These are phyloP conservation scores for Melanostoma mellinum DNA, from an alignment of 2,888 invertebrate genomes.

Conservation along the genomic window DNA sequence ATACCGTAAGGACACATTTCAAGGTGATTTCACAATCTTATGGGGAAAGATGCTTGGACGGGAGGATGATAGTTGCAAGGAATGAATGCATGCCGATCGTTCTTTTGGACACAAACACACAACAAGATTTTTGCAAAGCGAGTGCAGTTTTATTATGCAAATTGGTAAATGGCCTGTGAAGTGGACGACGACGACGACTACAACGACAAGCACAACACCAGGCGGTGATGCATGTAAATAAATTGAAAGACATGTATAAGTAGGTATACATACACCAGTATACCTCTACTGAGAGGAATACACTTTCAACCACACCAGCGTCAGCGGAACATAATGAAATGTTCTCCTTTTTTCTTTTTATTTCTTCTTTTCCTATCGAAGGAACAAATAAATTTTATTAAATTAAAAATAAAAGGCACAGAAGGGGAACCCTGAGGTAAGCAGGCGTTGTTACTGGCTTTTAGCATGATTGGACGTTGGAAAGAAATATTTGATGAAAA, in stretches of 20 bases:
- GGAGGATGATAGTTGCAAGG: conserved; percentile 2
- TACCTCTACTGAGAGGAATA: too few species aligned
- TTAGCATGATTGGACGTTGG: conserved; percentile 66
- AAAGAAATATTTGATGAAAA: conserved; percentile 60
- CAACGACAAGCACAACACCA: conserved; percentile 12
- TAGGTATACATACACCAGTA: conserved; percentile 31
- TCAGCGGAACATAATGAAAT: not conserved
- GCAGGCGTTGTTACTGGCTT: conserved; percentile 46
- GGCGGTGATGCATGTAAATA: conserved; percentile 72
- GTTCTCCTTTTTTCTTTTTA: not conserved
- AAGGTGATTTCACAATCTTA: conserved; percentile 72
- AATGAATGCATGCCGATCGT: conserved; percentile 56
- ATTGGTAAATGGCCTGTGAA: conserved; percentile 73
- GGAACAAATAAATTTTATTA: conserved; percentile 66
- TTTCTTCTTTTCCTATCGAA: conserved; percentile 9
- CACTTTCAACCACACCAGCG: conserved; percentile 30
- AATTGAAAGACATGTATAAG: conserved; percentile 59
- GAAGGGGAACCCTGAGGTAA: conserved; percentile 32
- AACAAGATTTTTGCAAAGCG: conserved; percentile 60
- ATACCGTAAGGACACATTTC: conserved; percentile 70
- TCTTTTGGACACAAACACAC: conserved; percentile 28
- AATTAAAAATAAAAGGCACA: conserved; percentile 47
- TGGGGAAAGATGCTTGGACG: not conserved
- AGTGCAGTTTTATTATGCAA: conserved; percentile 73
- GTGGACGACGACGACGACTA: conserved; percentile 58